Evolutionary conservation across 2,113 vertebrate species (phyloP).

Genomic region (Neodontobutis hainanensis): DNA sequence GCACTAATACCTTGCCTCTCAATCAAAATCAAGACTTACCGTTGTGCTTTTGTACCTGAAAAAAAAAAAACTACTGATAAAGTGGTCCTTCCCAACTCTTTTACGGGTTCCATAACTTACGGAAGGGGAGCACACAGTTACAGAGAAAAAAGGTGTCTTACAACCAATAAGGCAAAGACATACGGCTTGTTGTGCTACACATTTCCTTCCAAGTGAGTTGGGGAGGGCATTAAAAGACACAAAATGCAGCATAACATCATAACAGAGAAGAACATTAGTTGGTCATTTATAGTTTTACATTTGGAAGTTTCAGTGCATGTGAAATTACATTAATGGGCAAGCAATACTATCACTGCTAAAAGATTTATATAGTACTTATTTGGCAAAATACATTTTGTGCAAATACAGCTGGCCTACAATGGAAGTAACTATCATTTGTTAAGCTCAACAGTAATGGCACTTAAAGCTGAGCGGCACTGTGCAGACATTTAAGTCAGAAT

Average conservation of each 20-base stretch:
- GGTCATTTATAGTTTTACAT: slow-evolving; percentile 72
- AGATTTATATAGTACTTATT: slow-evolving; percentile 56
- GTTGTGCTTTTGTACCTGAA: slow-evolving; percentile 73
- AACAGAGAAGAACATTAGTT: slow-evolving; percentile 74
- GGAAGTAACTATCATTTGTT: slow-evolving; percentile 58
- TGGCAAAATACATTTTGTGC: slow-evolving; percentile 58
- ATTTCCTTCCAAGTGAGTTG: slow-evolving; percentile 76
- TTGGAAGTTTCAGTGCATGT: slow-evolving; percentile 67
- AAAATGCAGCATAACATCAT: slow-evolving; percentile 76
- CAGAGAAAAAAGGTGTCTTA: slow-evolving; percentile 55
- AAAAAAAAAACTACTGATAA: slow-evolving; percentile 53
- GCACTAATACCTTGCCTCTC: slow-evolving; percentile 52
- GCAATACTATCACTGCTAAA: slow-evolving; percentile 62
- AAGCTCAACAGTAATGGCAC: slow-evolving; percentile 57
- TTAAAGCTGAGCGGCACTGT: slow-evolving; percentile 56
- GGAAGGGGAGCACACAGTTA: slow-evolving; percentile 57
- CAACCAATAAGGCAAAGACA: slow-evolving; percentile 69
- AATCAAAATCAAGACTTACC: slow-evolving; percentile 84
- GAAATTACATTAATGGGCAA: slow-evolving; percentile 66
- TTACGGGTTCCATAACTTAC: slow-evolving; percentile 41
- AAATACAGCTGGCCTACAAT: slow-evolving; percentile 56
- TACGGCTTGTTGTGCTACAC: slow-evolving; percentile 75
- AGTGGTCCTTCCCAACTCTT: slow-evolving; percentile 44
- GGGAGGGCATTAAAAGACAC: slow-evolving; percentile 73
- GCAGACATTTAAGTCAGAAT: slow-evolving; percentile 45